Evolutionary conservation across 1,140 invertebrate genomes (phyloP).

Genomic region (Anoplolepis gracilipes): DNA sequence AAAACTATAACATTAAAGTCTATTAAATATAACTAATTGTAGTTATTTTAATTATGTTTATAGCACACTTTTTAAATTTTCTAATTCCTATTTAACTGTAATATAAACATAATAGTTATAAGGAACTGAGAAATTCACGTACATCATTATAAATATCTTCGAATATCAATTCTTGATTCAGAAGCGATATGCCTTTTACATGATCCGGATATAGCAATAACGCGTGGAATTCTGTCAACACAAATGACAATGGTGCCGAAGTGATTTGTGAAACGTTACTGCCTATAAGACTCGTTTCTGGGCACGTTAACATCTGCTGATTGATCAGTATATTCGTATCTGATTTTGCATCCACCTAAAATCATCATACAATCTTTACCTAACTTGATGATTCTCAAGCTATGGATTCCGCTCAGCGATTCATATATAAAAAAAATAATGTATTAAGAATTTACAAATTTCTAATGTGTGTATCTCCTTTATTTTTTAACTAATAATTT

Average conservation of each 20-base stretch:
- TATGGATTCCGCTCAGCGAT: neutral
- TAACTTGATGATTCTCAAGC: conserved; percentile 17
- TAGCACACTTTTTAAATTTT: neutral
- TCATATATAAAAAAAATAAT: neutral
- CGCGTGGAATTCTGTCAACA: conserved; percentile 96
- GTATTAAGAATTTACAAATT: neutral
- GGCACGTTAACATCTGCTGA: conserved; percentile 88
- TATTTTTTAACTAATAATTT: neutral
- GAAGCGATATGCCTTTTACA: conserved; percentile 93
- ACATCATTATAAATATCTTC: conserved; percentile 93
- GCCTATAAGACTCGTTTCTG: conserved; percentile 82
- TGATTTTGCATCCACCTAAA: conserved; percentile 86
- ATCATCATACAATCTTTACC: conserved; percentile 64
- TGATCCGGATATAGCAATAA: conserved; percentile 93
- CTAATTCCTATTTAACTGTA: neutral
- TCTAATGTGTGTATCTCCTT: too few species aligned
- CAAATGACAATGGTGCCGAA: conserved; percentile 90
- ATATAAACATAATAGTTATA: conserved; percentile 4
- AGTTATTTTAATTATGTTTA: conserved; percentile 26
- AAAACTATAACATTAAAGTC: neutral
- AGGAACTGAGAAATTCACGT: conserved; percentile 67
- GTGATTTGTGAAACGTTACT: conserved; percentile 73
- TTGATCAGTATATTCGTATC: conserved; percentile 88
- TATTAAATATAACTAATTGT: neutral
- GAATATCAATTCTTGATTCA: conserved; percentile 95